phyloP scores from a whole-genome alignment of 2,113 vertebrate genomes.

The Rhagologus leucostigma region DNA sequence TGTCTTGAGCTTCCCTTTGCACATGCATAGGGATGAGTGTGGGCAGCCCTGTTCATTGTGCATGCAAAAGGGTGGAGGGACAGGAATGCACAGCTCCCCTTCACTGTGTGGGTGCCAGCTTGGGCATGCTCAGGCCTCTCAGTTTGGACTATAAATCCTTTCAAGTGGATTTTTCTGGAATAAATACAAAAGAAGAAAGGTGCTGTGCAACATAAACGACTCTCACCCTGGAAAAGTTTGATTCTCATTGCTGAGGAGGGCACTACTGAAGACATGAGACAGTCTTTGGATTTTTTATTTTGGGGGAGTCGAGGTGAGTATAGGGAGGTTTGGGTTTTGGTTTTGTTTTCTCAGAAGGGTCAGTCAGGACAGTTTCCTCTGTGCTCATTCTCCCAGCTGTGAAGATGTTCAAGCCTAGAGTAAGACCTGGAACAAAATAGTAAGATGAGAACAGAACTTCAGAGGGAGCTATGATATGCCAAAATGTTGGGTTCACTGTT shows the following conservation, averaged over 20 bases:
- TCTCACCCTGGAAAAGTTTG: background rate
- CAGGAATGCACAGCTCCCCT: background rate
- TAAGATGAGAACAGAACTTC: background rate
- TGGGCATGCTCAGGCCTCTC: background rate
- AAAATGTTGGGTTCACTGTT: background rate
- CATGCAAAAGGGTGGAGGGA: background rate
- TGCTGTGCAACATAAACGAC: background rate
- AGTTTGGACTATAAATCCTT: background rate
- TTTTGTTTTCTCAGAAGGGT: background rate
- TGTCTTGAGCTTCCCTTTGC: background rate
- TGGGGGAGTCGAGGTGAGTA: fast-evolving
- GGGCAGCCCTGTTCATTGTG: background rate
- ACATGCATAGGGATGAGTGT: background rate
- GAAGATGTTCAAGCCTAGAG: background rate
- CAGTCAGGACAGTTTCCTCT: background rate
- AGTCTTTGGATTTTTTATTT: background rate
- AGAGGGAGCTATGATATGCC: background rate
- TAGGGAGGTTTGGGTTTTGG: background rate
- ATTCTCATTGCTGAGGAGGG: background rate
- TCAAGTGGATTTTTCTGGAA: background rate
- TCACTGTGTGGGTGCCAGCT: background rate
- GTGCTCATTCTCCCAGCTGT: background rate
- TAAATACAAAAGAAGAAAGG: background rate
- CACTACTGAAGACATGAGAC: background rate
- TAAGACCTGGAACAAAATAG: background rate